Base-by-base conservation (phyloP, 1,140 invertebrate genomes). In the Drosophila watanabei region DNA sequence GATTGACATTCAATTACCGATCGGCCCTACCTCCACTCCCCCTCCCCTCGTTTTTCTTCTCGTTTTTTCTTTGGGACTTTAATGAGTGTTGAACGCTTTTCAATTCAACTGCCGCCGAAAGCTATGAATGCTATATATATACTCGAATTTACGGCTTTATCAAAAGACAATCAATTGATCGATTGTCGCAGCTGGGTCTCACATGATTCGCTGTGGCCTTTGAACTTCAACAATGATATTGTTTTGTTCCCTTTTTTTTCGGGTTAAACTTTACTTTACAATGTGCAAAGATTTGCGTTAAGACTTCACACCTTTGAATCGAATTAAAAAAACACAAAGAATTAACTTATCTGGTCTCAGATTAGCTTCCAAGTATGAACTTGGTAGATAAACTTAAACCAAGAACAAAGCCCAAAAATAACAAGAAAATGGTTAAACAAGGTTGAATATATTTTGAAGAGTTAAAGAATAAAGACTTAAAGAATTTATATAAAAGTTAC, bases 1-100 rank as follows among this genome's bases (percentile, higher is more conserved):
- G 60, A 84, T 65, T 76, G 82, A 45, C 71, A 84, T 81, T 85
- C 82, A 84, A 84, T 81, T 84, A 78, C 75, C 28, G 32, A 69
- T 69, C n/a, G 28, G 35, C 41, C 73, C 37, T 11, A 18, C 39
- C 33, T 18, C 30, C 10, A n/a, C 33, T 30, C 18, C 35, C 5
- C 45, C 14, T 4, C 9, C 41, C 30, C 16, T 1, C 13, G 8
- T 7, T 14, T 20, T 28, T 28, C 18, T 9, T 13, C 13, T n/a
- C n/a, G n/a, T n/a, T n/a, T n/a, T n/a, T n/a, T 61, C 73, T 41
- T 45, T 52, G 18, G 10, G 18, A 46, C 58, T 49, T 80, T 64
- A 69, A 35, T 86, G 49, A 82, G 49, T 75, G 62, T 80, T 43
- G 58, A 59, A 32, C 45, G 54, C 71, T 48, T 77, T 78, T 78